phyloP scores from a whole-genome alignment of 2,113 vertebrate genomes.

The Nerophis lumbriciformis region DNA sequence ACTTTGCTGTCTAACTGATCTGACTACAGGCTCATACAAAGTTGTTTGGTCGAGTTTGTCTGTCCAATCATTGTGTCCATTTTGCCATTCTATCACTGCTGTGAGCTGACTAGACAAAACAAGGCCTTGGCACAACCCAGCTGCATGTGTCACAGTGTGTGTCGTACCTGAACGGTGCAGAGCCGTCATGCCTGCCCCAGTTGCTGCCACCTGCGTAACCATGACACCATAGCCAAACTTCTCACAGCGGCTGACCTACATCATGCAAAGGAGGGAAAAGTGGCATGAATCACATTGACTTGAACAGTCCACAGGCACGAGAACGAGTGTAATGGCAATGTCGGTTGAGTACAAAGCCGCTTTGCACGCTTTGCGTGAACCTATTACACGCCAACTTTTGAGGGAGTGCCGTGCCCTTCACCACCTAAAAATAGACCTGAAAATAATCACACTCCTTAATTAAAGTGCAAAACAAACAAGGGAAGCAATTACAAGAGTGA shows the following conservation, averaged over 20 bases:
- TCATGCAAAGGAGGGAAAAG: background rate
- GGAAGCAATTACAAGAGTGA: slow-evolving; percentile 26
- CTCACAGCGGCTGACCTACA: slow-evolving; percentile 81
- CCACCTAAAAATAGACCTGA: slow-evolving; percentile 43
- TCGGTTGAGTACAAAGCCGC: background rate
- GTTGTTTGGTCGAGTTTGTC: no score
- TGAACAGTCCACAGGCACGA: background rate
- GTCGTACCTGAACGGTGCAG: slow-evolving; percentile 80
- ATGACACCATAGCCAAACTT: slow-evolving; percentile 84
- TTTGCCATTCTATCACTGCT: no score
- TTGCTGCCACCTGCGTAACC: slow-evolving; percentile 85
- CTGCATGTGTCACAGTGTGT: background rate
- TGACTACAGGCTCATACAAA: no score
- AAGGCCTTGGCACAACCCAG: no score
- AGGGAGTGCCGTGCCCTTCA: background rate
- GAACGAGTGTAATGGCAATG: background rate
- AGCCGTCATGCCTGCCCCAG: slow-evolving; percentile 78
- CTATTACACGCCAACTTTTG: slow-evolving; percentile 6
- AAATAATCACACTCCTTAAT: slow-evolving; percentile 46
- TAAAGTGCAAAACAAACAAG: slow-evolving; percentile 31
- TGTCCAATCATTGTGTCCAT: no score
- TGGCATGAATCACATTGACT: background rate
- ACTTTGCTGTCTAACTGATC: no score
- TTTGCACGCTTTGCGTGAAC: background rate
- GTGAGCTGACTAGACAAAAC: background rate